Percentiles rank a stretch among this genome's conserved stretches.
These are phyloP conservation scores for Mobula hypostoma DNA, from an alignment of 2,113 vertebrate species.

Conservation along the genomic window DNA sequence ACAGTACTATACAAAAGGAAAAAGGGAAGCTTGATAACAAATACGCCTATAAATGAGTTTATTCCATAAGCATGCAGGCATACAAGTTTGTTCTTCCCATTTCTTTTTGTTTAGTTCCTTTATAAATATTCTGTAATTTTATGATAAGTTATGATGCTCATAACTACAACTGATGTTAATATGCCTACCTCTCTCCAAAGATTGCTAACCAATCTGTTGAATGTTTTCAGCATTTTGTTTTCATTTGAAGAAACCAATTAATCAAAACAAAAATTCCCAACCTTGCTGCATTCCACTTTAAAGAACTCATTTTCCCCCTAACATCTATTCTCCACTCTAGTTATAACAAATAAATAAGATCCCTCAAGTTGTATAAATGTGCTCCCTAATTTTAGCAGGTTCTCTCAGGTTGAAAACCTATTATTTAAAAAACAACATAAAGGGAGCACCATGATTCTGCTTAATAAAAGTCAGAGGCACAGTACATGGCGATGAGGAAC, in stretches of 20 bases:
- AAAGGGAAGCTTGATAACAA: background rate
- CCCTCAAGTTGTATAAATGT: too few species aligned
- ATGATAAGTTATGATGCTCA: background rate
- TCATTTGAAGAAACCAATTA: background rate
- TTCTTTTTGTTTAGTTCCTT: background rate
- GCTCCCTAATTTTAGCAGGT: too few species aligned
- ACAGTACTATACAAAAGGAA: background rate
- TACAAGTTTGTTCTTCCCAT: background rate
- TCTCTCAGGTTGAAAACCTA: too few species aligned
- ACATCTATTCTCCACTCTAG: too few species aligned
- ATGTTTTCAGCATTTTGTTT: background rate
- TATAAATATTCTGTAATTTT: constrained; percentile 3
- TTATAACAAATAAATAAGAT: too few species aligned
- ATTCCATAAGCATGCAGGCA: background rate
- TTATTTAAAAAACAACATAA: background rate
- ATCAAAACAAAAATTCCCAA: too few species aligned
- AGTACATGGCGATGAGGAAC: background rate
- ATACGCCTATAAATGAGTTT: background rate
- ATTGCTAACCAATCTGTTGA: background rate
- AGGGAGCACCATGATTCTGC: background rate
- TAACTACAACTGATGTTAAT: background rate
- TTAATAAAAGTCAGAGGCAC: background rate
- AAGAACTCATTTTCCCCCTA: too few species aligned
- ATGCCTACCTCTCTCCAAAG: background rate
- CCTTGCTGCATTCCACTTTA: too few species aligned